A percentile compares a stretch with the other conserved stretches of the same genome.
phyloP scores from a whole-genome alignment of 2,113 vertebrate genomes.

The Guaruba guarouba region DNA sequence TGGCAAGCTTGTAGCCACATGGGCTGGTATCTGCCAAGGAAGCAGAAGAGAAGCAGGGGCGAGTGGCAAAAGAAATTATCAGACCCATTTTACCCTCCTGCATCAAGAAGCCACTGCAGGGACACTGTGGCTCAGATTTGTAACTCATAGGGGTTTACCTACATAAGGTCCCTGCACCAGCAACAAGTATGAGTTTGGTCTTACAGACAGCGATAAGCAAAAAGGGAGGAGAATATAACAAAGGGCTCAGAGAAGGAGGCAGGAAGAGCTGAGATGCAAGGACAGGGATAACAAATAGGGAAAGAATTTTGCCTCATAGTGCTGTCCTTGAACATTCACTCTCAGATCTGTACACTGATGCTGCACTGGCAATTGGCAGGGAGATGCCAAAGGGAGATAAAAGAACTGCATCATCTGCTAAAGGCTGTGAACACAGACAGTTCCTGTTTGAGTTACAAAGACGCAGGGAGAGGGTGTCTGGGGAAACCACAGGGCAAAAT shows the following conservation, averaged over 20 bases:
- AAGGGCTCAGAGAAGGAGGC: not conserved
- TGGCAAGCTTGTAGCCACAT: not conserved
- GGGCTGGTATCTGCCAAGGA: not conserved
- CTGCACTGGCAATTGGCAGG: not conserved
- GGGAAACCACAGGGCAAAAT: constrained; percentile 31
- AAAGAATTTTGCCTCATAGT: not conserved
- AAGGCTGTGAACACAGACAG: not conserved
- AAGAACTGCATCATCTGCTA: not conserved
- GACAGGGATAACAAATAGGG: not conserved
- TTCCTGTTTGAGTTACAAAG: constrained; percentile 22
- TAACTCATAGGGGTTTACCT: not conserved
- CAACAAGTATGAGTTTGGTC: not conserved
- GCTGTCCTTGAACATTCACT: constrained; percentile 10
- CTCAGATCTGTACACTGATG: not conserved
- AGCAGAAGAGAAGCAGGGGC: not conserved
- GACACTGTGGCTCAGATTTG: not conserved
- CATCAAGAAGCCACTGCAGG: not conserved
- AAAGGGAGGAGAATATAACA: not conserved
- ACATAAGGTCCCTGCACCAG: not conserved
- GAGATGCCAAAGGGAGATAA: constrained; percentile 43
- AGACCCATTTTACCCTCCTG: accelerated
- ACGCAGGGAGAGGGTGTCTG: not conserved
- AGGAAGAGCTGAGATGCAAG: not conserved
- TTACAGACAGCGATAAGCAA: not conserved
- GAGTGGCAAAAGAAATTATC: not conserved